Evolutionary conservation across 2,888 invertebrate genomes (phyloP), one percentile per base, ranked within the genome.

Genomic region (Metopia argyrocephala): DNA sequence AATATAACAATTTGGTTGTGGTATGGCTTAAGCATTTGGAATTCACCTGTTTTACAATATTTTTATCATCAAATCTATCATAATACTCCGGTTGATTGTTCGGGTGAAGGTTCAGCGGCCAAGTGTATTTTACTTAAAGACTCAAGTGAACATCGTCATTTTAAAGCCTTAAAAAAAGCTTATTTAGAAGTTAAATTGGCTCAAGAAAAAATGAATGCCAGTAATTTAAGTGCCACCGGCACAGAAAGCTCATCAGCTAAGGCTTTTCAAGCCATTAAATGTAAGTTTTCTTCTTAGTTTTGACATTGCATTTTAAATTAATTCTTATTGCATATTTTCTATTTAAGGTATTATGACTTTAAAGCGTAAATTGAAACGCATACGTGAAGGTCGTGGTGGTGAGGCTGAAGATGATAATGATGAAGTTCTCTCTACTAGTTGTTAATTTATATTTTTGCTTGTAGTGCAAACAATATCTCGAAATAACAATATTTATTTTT

Each of bases 21-120:
- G 91, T 91, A 91, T 82, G 90, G 90, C 2, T 83, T 90, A 2
- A 89, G 89, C 48, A 89, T 91, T 25, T 91, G 91, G 91, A 90
- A 90, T 69, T 91, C 91, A 5, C 90, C 90, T 1, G 89, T 91
- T 2, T 70, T 90, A 71, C 90, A 90, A 75, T 90, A 89, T 82
- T 89, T 90, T 70, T 90, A 91, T 78, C 91, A 91, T 84, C 90
- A 90, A 84, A 90, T 90, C 71, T 91, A 90, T 85, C 91, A 91
- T 65, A 88, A 86, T 31, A 84, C 87, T 3, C 87, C 89, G 2
- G 83, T 86, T 1, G 90, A 91, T 69, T 91, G 91, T 78, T 87
- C 89, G 45, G 91, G 91, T 38, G 90, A 90, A 73, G 89, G 89
- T 15, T 90, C 90, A 0, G 89, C 90, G 3, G 88, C 90, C n/a